These are phyloP conservation scores for Dryoscopus gambensis DNA, from an alignment of 2,113 vertebrate species.

Conservation along the genomic window DNA sequence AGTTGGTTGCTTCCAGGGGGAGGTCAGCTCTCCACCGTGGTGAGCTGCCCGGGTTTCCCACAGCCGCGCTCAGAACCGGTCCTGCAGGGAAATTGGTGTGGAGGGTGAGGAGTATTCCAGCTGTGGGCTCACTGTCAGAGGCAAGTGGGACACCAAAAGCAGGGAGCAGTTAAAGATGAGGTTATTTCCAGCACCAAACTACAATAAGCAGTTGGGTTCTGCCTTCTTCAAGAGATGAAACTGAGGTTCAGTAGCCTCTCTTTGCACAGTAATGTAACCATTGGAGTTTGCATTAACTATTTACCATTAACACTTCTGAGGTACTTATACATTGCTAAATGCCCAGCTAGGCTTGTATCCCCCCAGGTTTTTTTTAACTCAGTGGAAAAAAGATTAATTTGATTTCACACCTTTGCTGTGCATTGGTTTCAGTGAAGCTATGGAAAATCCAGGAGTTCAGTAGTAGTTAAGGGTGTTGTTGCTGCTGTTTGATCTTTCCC, in stretches of 20 bases:
- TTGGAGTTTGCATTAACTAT: no score
- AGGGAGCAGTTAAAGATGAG: neutral
- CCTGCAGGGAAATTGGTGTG: neutral
- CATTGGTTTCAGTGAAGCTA: neutral
- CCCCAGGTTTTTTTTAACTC: accelerated
- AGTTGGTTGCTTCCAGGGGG: neutral
- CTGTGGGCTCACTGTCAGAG: neutral
- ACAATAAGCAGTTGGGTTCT: neutral
- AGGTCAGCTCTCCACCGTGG: neutral
- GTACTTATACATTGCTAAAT: neutral
- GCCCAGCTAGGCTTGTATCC: neutral
- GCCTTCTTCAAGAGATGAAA: neutral
- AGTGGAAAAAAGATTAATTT: neutral
- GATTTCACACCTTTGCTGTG: neutral
- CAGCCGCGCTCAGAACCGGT: neutral
- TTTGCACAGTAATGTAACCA: neutral
- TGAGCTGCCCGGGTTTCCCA: neutral
- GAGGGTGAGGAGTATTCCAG: neutral
- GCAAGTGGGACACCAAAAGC: neutral
- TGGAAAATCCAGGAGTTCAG: neutral
- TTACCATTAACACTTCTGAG: neutral
- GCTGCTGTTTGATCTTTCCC: neutral
- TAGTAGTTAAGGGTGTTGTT: neutral
- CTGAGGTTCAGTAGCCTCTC: neutral
- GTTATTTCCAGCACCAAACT: neutral